phyloP scores from a whole-genome alignment of 2,888 invertebrate genomes.

The Mantis religiosa region DNA sequence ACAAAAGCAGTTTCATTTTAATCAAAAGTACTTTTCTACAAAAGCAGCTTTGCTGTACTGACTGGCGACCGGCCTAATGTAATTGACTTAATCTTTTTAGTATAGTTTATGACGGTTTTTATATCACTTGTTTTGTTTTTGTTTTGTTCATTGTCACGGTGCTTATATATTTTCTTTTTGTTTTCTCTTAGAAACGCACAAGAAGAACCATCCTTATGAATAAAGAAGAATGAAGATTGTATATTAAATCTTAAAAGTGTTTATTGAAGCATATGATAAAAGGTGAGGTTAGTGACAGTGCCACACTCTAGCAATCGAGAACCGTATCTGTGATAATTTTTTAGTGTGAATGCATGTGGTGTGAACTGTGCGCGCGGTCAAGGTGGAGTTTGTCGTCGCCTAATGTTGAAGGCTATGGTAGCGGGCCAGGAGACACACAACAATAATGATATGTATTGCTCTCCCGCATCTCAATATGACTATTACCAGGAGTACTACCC shows the following conservation, averaged over 20 bases:
- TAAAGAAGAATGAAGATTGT: background rate
- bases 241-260: background rate
- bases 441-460: conserved; percentile 35
- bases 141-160: background rate
- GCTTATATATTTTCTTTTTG: background rate
- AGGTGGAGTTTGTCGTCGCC: conserved; percentile 23
- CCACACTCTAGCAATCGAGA: background rate
- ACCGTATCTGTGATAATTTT: background rate
- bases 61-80: no score
- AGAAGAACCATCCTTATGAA: background rate
- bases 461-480: conserved; percentile 28
- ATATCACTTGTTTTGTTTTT: background rate
- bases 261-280: background rate
- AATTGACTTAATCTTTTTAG: no score
- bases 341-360: background rate
- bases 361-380: background rate
- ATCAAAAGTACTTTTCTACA: no score
- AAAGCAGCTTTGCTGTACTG: no score
- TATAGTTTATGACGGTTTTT: background rate
- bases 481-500: conserved; percentile 33
- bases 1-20: no score
- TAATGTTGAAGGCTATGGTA: conserved; percentile 36
- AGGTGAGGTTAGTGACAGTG: background rate
- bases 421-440: conserved; percentile 32
- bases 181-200: background rate